Evolutionary conservation across 2,797 vertebrate genomes (phyloP), one percentile per base, ranked within the genome.

Genomic region (Sebastolobus altivelis): DNA sequence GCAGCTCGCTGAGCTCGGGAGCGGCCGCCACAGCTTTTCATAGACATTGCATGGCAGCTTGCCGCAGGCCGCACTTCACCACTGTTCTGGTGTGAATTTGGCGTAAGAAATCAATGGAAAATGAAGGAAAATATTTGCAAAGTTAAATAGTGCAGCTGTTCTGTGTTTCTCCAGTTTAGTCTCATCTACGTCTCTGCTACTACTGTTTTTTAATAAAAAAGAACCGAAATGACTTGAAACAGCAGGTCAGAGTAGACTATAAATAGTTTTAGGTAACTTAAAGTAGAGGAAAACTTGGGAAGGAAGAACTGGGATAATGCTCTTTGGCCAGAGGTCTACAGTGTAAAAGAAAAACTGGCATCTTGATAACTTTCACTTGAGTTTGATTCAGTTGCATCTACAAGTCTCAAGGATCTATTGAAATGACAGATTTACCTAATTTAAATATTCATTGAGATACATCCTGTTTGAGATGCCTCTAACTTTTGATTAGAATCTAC

Each of bases 401-500:
- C 6, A 27, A 38, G n/a, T 55, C 27, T 59, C 29, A 63, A 7
- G 35, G 13, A 4, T 59, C 6, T 75, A 1, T 72, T 69, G 14
- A 75, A 0, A 27, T 9, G 22, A 9, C 7, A 65, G 10, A 67
- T 68, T 72, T 63, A 55, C 3, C 6, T 38, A 0, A 63, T 79
- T 69, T 55, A 60, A 62, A 63, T 63, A 70, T 29, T 13, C 27
- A 22, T 5, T 56, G 8, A 74, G n/a, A 56, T 22, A 43, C 35
- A 60, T 54, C 5, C 55, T 73, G 25, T 67, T 76, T 74, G 22
- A 65, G 8, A 22, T 55, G 20, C 56, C 18, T 71, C 18, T 1
- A 22, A 25, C 46, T 61, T 77, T 54, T 72, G 18, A 61, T 76
- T 63, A 78, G 1, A 72, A 61, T 37, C 31, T 56, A 37, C 54